Evolutionary conservation across 2,888 invertebrate genomes (phyloP).

Genomic region (Nemoura dubitans): DNA sequence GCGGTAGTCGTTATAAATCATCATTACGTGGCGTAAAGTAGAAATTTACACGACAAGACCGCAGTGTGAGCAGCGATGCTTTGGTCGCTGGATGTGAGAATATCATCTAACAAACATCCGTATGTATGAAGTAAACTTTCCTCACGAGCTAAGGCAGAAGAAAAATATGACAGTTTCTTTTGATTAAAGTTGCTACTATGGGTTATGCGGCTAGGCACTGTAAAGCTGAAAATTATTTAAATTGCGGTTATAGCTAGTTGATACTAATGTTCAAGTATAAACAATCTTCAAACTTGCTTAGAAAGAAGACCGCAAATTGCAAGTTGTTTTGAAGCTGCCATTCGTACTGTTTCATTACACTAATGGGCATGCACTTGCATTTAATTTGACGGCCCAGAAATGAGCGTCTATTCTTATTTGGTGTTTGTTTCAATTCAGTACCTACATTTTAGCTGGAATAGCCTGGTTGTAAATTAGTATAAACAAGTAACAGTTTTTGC

Average conservation of each 20-base stretch:
- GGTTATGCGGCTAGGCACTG: neutral
- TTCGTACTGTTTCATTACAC: neutral
- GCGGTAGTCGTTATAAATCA: neutral
- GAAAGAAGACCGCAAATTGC: neutral
- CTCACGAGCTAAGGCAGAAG: neutral
- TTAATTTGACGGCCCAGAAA: neutral
- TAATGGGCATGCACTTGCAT: neutral
- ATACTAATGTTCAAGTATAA: neutral
- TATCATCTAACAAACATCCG: neutral
- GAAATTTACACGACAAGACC: slow-evolving; percentile 5
- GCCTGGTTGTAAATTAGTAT: too few relatives aligned
- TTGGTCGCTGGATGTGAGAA: neutral
- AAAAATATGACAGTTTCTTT: neutral
- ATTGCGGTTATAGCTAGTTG: neutral
- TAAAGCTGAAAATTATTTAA: slow-evolving; percentile 7
- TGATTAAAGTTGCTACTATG: neutral
- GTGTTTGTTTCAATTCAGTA: too few relatives aligned
- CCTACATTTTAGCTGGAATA: too few relatives aligned
- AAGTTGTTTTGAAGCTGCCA: neutral
- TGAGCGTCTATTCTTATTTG: neutral
- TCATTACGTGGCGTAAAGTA: neutral
- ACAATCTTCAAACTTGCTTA: neutral
- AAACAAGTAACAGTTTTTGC: too few relatives aligned
- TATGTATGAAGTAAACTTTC: neutral
- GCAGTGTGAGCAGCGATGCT: neutral